Conservation (phyloP, 2,113 vertebrate species). For the Probosciger aterrimus region DNA sequence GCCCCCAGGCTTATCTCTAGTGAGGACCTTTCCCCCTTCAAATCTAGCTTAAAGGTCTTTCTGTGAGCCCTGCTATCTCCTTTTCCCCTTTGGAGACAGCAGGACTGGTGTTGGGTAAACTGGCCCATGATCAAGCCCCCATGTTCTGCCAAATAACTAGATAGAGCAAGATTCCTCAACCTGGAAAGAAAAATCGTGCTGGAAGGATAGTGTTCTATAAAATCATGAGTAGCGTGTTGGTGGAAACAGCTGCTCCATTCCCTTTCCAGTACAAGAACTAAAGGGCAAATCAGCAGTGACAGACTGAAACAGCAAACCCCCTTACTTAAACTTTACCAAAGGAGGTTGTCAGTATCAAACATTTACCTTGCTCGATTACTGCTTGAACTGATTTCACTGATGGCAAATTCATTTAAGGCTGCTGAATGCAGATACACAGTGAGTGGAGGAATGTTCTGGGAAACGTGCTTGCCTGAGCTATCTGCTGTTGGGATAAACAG, state of each 20-base stretch:
- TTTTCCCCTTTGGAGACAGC: background rate
- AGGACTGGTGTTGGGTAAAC: background rate
- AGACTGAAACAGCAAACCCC: background rate
- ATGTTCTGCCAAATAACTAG: background rate
- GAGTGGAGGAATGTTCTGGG: background rate
- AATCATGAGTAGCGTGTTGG: rapidly evolving
- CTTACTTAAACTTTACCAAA: background rate
- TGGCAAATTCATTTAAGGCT: background rate
- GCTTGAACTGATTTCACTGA: background rate
- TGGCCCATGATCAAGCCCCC: background rate
- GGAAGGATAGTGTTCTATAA: background rate
- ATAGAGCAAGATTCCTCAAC: background rate
- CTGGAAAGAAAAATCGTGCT: background rate
- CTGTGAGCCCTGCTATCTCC: background rate
- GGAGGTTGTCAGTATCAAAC: background rate
- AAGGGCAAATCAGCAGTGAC: background rate
- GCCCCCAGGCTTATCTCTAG: background rate
- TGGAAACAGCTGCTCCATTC: background rate
- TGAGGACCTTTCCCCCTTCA: background rate
- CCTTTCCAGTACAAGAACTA: background rate
- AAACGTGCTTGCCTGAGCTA: background rate
- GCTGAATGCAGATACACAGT: background rate
- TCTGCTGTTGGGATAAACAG: background rate
- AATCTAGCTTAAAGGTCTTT: background rate
- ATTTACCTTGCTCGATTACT: rapidly evolving